phyloP scores from a whole-genome alignment of 1,140 invertebrate species.

The Gryon sp. region DNA sequence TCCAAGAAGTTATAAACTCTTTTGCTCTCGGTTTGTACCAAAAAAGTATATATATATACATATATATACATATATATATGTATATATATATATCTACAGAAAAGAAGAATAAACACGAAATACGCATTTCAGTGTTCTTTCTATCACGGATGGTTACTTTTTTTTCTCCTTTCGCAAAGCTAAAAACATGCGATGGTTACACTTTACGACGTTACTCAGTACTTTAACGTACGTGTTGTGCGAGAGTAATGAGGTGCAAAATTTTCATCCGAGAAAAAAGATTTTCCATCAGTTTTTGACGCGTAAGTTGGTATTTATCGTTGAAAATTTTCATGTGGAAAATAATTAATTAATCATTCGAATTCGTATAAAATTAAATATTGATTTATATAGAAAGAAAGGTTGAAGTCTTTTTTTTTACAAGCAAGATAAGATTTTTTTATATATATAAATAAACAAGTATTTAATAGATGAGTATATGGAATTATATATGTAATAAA shows the following conservation, averaged over 20 bases:
- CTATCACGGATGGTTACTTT: constrained; percentile 13
- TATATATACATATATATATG: constrained; percentile 28
- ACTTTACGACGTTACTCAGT: constrained; percentile 39
- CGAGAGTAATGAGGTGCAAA: constrained; percentile 39
- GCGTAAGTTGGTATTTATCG: constrained; percentile 35
- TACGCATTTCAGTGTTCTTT: constrained; percentile 42
- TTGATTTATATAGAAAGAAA: not conserved
- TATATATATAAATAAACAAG: no score
- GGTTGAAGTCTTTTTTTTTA: not conserved
- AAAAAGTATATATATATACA: constrained; percentile 20
- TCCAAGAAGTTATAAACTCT: constrained; percentile 61
- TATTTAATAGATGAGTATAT: no score
- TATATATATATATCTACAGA: no score
- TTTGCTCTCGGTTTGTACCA: constrained; percentile 19
- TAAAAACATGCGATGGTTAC: constrained; percentile 57
- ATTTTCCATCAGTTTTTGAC: constrained; percentile 48
- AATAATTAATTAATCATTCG: no score
- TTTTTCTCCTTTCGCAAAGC: constrained; percentile 25
- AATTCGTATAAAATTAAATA: no score
- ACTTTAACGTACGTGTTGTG: constrained; percentile 48
- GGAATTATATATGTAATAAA: no score
- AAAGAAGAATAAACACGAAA: constrained; percentile 37
- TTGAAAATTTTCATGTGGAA: constrained; percentile 35
- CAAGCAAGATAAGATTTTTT: no score
- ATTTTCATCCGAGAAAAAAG: constrained; percentile 47